phyloP scores from a whole-genome alignment of 2,113 vertebrate genomes.

The Typhlomys cinereus region DNA sequence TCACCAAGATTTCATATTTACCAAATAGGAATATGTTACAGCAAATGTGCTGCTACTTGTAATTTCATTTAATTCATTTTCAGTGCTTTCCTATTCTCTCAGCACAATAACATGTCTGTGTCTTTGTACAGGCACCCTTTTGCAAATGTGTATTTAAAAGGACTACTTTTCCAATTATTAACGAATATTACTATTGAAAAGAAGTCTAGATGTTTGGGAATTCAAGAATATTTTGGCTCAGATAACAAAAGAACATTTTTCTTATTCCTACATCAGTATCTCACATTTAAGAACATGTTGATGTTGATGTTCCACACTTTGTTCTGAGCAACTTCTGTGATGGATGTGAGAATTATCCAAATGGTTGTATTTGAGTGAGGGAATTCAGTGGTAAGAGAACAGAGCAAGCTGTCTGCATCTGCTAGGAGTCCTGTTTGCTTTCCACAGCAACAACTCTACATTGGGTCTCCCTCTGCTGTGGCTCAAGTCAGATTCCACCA shows the following conservation, averaged over 20 bases:
- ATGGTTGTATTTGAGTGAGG: neutral
- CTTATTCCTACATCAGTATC: neutral
- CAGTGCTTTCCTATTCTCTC: neutral
- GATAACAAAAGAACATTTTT: neutral
- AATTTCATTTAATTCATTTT: neutral
- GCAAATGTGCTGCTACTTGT: neutral
- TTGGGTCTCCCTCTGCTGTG: slow-evolving; percentile 91
- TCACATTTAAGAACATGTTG: neutral
- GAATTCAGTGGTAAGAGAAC: neutral
- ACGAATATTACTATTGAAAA: neutral
- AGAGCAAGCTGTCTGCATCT: neutral
- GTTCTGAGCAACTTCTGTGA: neutral
- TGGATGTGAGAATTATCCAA: neutral
- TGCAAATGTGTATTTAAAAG: neutral
- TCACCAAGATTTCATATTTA: neutral
- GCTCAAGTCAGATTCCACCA: slow-evolving; percentile 94
- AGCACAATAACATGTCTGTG: no score
- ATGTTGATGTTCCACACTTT: neutral
- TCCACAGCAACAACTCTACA: slow-evolving; percentile 94
- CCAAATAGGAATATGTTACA: neutral
- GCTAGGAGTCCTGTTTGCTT: neutral
- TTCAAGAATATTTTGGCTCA: neutral
- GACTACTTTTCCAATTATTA: neutral
- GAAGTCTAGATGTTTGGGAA: neutral
- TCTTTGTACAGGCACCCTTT: no score